phyloP scores from a whole-genome alignment of 1,140 invertebrate genomes.

The Drosophila virilis region DNA sequence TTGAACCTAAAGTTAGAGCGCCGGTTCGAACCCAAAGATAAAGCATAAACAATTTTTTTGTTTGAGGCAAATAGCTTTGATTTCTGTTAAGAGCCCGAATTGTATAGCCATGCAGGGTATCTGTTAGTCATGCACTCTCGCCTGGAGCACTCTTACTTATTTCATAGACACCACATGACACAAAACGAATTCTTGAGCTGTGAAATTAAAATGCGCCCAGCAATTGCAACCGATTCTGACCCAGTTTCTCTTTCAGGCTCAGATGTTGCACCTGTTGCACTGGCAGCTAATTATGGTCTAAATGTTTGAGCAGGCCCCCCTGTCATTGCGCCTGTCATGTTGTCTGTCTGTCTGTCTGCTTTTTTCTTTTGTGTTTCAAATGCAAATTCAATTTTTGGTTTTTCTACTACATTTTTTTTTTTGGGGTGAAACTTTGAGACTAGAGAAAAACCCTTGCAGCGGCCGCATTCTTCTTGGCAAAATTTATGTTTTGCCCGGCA shows the following conservation, averaged over 20 bases:
- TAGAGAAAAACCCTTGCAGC: conserved; percentile 20
- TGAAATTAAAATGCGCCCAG: conserved; percentile 46
- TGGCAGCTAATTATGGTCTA: conserved; percentile 25
- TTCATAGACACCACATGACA: conserved; percentile 12
- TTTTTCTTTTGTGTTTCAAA: conserved; percentile 2
- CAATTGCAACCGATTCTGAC: conserved; percentile 55
- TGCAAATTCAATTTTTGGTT: not conserved
- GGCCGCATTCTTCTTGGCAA: conserved; percentile 3
- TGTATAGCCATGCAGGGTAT: not conserved
- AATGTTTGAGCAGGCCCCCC: conserved; percentile 20
- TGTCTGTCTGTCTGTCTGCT: not conserved
- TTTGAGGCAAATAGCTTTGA: too few relatives aligned
- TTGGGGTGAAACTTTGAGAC: not conserved
- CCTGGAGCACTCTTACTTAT: not conserved
- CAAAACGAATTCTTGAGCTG: conserved; percentile 10
- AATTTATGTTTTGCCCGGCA: not conserved
- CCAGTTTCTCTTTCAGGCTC: conserved; percentile 51
- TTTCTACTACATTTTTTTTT: not conserved
- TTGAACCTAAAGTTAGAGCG: too few relatives aligned
- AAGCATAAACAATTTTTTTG: too few relatives aligned
- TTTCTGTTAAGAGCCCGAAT: too few relatives aligned
- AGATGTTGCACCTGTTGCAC: conserved; percentile 11
- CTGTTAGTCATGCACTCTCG: not conserved
- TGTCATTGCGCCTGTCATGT: not conserved
- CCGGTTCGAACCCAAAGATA: too few relatives aligned